Evolutionary conservation across 2,888 invertebrate species (phyloP).

Genomic region (Neoscelio sp.): DNA sequence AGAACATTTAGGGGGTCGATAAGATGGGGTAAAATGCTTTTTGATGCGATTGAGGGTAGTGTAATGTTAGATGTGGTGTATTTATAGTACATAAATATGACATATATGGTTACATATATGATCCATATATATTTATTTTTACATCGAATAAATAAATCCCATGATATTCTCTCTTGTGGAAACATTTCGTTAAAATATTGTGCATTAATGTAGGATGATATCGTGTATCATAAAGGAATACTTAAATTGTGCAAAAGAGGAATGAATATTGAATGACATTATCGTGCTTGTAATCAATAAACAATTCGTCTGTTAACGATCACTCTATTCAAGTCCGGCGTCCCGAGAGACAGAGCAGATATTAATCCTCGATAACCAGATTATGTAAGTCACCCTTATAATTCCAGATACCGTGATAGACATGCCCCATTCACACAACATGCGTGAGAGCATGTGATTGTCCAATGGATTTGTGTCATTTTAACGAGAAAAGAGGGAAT

Average conservation of each 20-base stretch:
- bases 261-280: conserved; percentile 25
- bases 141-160: no score
- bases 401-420: conserved; percentile 33
- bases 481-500: conserved; percentile 48
- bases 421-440: conserved; percentile 21
- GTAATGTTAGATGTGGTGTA: no score
- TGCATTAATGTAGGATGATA: background rate
- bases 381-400: conserved; percentile 58
- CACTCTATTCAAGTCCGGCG: conserved; percentile 33
- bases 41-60: no score
- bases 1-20: no score
- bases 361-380: conserved; percentile 57
- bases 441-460: conserved; percentile 9
- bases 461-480: conserved; percentile 48
- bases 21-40: no score
- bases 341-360: conserved; percentile 17
- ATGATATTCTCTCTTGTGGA: no score
- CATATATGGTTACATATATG: no score
- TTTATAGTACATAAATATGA: no score
- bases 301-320: conserved; percentile 54
- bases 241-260: conserved; percentile 9
- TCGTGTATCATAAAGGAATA: background rate
- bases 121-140: no score
- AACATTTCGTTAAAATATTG: no score
- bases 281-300: conserved; percentile 46